Percentiles rank a stretch among this genome's conserved stretches.
These are phyloP conservation scores for Verasper variegatus DNA, from an alignment of 2,113 vertebrate genomes.

Conservation along the genomic window DNA sequence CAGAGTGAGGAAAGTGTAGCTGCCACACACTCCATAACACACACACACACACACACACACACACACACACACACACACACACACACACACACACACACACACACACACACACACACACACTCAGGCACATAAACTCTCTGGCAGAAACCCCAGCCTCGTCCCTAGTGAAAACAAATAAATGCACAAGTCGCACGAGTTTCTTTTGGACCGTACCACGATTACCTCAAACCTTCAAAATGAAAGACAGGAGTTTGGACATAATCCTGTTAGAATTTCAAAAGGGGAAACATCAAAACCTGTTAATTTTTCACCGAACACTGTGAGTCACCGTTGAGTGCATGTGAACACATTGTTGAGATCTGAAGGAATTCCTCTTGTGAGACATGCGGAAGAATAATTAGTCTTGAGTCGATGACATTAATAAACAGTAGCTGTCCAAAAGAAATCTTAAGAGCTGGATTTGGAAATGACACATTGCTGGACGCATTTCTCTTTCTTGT, in stretches of 20 bases:
- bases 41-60: conserved; percentile 29
- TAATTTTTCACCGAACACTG: conserved; percentile 43
- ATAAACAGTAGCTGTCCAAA: conserved; percentile 47
- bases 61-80: conserved; percentile 37
- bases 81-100: conserved; percentile 19
- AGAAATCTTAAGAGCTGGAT: conserved; percentile 27
- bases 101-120: conserved; percentile 37
- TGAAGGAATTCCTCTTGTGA: conserved; percentile 49
- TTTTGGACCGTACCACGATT: conserved; percentile 11
- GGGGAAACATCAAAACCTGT: conserved; percentile 50
- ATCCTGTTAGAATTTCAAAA: conserved; percentile 62
- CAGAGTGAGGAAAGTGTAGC: conserved; percentile 59
- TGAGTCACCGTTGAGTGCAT: conserved; percentile 31
- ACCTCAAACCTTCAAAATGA: conserved; percentile 58
- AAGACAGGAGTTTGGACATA: conserved; percentile 52
- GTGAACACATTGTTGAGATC: conserved; percentile 36
- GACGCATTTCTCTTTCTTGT: conserved; percentile 49
- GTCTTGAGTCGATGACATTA: conserved; percentile 45
- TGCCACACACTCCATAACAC: conserved; percentile 15
- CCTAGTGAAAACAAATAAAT: conserved; percentile 65
- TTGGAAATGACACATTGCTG: conserved; percentile 57
- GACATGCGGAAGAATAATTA: conserved; percentile 47
- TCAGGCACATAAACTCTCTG: conserved; percentile 43
- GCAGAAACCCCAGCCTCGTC: conserved; percentile 41
- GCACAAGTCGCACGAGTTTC: conserved; percentile 14